Conservation (phyloP, 2,113 vertebrate species). For the Dromas ardeola region DNA sequence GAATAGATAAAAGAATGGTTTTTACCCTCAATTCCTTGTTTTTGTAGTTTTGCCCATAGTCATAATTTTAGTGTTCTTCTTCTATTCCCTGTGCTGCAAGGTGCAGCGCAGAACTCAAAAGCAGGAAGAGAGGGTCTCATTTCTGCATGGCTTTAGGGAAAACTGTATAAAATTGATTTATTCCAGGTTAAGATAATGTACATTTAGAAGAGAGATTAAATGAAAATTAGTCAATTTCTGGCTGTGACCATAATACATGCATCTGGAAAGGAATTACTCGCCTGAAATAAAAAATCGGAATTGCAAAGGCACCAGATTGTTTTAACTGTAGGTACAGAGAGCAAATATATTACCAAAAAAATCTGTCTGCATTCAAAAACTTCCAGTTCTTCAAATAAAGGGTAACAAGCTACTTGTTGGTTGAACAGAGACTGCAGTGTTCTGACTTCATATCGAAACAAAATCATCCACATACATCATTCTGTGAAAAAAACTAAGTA, state of each 20-base stretch:
- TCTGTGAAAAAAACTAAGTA: neutral
- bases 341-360: neutral
- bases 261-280: neutral
- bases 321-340: neutral
- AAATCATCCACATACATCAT: neutral
- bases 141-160: neutral
- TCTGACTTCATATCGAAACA: neutral
- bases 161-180: neutral
- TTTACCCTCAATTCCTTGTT: neutral
- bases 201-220: neutral
- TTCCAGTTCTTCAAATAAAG: neutral
- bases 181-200: neutral
- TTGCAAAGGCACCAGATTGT: neutral
- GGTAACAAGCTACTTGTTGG: neutral
- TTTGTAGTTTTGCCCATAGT: neutral
- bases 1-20: rapidly evolving
- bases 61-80: neutral
- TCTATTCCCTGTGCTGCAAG: neutral
- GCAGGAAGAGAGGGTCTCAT: rapidly evolving
- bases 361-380: neutral
- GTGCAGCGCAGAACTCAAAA: neutral
- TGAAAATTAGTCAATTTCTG: neutral
- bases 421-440: neutral
- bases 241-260: neutral
- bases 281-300: neutral